Base-by-base conservation (phyloP, 2,888 invertebrate genomes). In the Philopedon plagiatum region DNA sequence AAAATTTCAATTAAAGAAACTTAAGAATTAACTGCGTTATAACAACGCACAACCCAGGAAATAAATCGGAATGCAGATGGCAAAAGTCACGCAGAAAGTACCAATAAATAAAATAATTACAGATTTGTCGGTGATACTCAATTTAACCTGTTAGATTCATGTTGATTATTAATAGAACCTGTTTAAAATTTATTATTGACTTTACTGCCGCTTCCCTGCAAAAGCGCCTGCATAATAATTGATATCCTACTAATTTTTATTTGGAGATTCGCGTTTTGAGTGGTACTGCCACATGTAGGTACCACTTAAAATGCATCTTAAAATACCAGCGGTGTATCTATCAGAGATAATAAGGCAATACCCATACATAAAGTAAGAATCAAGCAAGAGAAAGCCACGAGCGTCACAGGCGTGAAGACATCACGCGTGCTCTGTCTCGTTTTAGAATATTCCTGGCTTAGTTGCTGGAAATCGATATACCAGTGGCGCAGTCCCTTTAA, bases 91-190 rank as follows among this genome's bases (percentile, higher is more conserved):
- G 34, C 32, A 19, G 19, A 62, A 62, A 32, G 34, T 60, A 21
- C 2, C 21, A 5, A 46, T 49, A 49, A 62, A 62, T 49, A 62
- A 49, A 49, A 34, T 49, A 62, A 62, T 34, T 19, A n/a, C 34
- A 18, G 32, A 57, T 34, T 57, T 62, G 34, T 29, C 32, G 62
- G 62, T 62, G n/a, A n/a, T n/a, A n/a, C n/a, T n/a, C n/a, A n/a
- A 62, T 49, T 62, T 46, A 29, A 49, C 46, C 32, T 32, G 49
- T 5, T n/a, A 18, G 29, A 63, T 15, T 46, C 18, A 23, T 29
- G 63, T 29, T 32, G 63, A 51, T 51, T 51, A 63, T 63, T 44
- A 44, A 11, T 44, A 29, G 51, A 63, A 63, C 34, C 63, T 51
- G 61, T 63, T 63, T 63, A 9, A 44, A 44, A 44, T 44, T 4